Conservation (phyloP, 2,888 invertebrate genomes). For the Caenorhabditis uteleia region DNA sequence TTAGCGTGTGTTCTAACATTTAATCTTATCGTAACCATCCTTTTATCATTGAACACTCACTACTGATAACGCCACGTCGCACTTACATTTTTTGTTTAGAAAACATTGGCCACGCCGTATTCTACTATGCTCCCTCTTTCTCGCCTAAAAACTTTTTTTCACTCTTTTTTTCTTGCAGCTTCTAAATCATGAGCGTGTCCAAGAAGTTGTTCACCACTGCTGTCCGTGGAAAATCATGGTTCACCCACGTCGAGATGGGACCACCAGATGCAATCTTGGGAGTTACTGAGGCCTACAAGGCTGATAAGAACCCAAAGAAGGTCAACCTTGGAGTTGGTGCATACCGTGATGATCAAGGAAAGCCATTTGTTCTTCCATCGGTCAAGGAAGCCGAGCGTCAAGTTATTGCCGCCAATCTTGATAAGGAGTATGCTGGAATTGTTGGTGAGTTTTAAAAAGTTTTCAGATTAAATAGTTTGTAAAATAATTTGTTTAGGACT, state of each 20-base stretch:
- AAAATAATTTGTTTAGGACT: no score
- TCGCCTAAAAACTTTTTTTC: constrained; percentile 8
- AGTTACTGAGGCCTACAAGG: constrained; percentile 87
- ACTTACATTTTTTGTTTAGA: no score
- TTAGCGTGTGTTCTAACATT: no score
- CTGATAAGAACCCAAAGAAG: constrained; percentile 87
- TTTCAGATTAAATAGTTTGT: constrained; percentile 3
- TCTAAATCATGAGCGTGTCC: constrained; percentile 33
- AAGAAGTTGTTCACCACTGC: constrained; percentile 45
- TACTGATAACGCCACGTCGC: no score
- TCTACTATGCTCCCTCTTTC: constrained; percentile 21
- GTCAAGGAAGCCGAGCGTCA: constrained; percentile 86
- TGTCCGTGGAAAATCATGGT: constrained; percentile 59
- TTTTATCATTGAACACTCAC: no score
- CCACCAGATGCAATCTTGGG: constrained; percentile 80
- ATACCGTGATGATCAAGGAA: constrained; percentile 93
- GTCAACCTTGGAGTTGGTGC: constrained; percentile 85
- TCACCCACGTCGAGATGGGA: constrained; percentile 66
- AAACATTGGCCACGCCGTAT: no score
- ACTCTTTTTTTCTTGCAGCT: constrained; percentile 8
- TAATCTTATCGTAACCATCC: no score
- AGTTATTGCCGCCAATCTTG: constrained; percentile 79
- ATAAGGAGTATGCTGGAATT: constrained; percentile 95
- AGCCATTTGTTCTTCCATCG: constrained; percentile 96
- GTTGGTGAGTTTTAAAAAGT: no score